phyloP scores from a whole-genome alignment of 2,797 vertebrate genomes.

The Sebastes iracundus region DNA sequence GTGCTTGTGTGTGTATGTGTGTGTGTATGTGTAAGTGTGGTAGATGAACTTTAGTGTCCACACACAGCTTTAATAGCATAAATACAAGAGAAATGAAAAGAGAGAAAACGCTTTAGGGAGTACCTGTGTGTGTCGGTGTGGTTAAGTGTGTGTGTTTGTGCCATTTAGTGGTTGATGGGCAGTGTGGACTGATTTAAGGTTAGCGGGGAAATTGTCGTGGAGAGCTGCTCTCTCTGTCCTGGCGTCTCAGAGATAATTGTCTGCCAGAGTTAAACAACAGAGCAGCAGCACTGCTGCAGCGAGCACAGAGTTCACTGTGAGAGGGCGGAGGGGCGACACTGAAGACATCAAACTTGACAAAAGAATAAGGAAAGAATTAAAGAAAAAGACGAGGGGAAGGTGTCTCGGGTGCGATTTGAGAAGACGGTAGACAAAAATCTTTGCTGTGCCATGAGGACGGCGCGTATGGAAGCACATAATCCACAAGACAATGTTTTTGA shows the following conservation, averaged over 20 bases:
- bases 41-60: constrained; percentile 29
- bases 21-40: not conserved
- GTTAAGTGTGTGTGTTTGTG: constrained; percentile 16
- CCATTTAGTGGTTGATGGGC: constrained; percentile 45
- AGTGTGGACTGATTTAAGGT: constrained; percentile 57
- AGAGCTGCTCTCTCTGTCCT: constrained; percentile 56
- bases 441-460: constrained; percentile 15
- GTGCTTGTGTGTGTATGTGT: not conserved
- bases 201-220: constrained; percentile 52
- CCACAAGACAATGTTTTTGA: constrained; percentile 40
- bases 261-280: constrained; percentile 69
- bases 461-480: constrained; percentile 34
- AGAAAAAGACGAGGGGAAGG: constrained; percentile 31
- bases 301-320: constrained; percentile 36
- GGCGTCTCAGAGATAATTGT: constrained; percentile 77
- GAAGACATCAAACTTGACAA: constrained; percentile 62
- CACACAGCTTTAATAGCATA: constrained; percentile 27
- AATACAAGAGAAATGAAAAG: constrained; percentile 34
- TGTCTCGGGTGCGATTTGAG: constrained; percentile 29
- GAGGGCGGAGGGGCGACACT: constrained; percentile 18
- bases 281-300: constrained; percentile 33
- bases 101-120: not conserved
- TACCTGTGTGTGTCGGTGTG: not conserved
- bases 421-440: constrained; percentile 20
- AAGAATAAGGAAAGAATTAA: constrained; percentile 42